phyloP scores from a whole-genome alignment of 2,797 vertebrate genomes.

The Lagorchestes hirsutus region DNA sequence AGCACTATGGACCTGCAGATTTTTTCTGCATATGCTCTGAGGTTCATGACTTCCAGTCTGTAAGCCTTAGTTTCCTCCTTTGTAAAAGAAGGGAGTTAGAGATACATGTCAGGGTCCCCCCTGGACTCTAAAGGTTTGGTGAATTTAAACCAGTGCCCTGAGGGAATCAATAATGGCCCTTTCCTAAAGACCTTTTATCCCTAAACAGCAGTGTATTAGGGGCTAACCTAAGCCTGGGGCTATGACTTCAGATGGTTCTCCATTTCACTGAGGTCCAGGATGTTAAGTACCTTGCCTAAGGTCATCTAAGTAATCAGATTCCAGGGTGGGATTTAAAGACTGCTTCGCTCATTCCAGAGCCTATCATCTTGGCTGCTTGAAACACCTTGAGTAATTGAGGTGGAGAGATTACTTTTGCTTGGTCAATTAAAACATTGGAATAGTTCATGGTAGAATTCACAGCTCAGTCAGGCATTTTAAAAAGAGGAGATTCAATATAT shows the following conservation, averaged over 20 bases:
- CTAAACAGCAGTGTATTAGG: not conserved
- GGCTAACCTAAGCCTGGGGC: slow-evolving; percentile 13
- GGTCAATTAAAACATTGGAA: not conserved
- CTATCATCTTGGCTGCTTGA: not conserved
- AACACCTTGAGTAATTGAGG: not conserved
- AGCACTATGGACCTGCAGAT: not conserved
- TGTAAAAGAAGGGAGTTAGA: not conserved
- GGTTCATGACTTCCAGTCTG: not conserved
- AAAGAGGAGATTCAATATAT: not conserved
- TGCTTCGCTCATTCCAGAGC: not conserved
- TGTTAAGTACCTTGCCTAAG: slow-evolving; percentile 9
- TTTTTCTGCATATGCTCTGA: not conserved
- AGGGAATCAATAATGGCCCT: not conserved
- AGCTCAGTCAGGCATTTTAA: not conserved
- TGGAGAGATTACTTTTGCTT: not conserved
- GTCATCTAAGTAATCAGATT: not conserved
- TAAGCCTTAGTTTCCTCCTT: not conserved
- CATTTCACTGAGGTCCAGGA: slow-evolving; percentile 1
- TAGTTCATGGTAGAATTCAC: not conserved
- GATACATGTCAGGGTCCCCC: not conserved
- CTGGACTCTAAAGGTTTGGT: not conserved
- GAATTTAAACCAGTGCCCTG: not conserved
- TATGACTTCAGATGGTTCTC: not conserved
- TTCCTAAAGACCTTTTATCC: not conserved
- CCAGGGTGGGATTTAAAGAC: not conserved